A percentile compares a stretch with the other conserved stretches of the same genome.
phyloP scores from a whole-genome alignment of 2,888 invertebrate genomes.

The Argynnis bischoffii region DNA sequence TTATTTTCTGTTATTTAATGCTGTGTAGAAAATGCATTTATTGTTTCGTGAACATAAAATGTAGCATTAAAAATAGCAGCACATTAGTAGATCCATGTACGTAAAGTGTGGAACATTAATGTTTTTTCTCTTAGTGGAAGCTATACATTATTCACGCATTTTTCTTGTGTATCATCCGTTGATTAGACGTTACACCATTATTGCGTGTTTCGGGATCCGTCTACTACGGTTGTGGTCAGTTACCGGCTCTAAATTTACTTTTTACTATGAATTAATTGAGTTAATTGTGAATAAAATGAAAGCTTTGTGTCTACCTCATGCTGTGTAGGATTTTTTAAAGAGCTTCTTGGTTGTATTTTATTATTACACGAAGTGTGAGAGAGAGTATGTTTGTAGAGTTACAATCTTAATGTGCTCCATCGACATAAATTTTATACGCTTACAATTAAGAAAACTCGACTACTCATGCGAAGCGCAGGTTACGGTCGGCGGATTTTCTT shows the following conservation, averaged over 20 bases:
- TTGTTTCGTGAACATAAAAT: conserved; percentile 24
- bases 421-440: conserved; percentile 36
- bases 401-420: conserved; percentile 27
- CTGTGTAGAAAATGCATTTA: neutral
- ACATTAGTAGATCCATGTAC: conserved; percentile 30
- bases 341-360: conserved; percentile 1
- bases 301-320: conserved; percentile 18
- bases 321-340: conserved; percentile 9
- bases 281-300: conserved; percentile 32
- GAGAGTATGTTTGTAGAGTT: neutral
- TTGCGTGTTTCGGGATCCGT: conserved; percentile 64
- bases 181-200: conserved; percentile 57
- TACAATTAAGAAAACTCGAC: conserved; percentile 57
- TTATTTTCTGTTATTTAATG: neutral
- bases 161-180: conserved; percentile 63
- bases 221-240: conserved; percentile 35
- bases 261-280: conserved; percentile 30
- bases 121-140: conserved; percentile 46
- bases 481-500: conserved; percentile 58
- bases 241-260: conserved; percentile 35
- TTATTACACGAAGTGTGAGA: conserved; percentile 2
- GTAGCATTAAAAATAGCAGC: conserved; percentile 34
- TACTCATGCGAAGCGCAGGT: conserved; percentile 59
- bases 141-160: conserved; percentile 63
- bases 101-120: conserved; percentile 40